These are phyloP conservation scores for Armadillidium nasatum DNA, from an alignment of 1,140 invertebrate species.

Conservation along the genomic window DNA sequence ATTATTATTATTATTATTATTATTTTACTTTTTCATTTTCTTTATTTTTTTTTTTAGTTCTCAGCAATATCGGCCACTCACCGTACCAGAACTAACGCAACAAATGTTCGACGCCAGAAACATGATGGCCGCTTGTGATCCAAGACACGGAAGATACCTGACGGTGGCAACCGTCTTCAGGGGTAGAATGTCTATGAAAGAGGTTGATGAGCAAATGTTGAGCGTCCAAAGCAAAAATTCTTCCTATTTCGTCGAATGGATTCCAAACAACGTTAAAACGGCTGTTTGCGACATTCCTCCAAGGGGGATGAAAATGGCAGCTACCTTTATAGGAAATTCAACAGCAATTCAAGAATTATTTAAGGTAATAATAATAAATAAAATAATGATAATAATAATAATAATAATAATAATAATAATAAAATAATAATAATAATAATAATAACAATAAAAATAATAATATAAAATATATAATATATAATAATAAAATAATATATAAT, in stretches of 20 bases:
- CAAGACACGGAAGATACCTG: conserved; percentile 60
- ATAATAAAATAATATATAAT: not conserved
- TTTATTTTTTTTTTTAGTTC: conserved; percentile 48
- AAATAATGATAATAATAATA: too few relatives aligned
- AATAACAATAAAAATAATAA: not conserved
- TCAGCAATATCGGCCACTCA: conserved; percentile 54
- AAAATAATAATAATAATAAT: too few relatives aligned
- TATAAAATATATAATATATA: not conserved
- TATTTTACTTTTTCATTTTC: too few relatives aligned
- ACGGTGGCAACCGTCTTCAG: conserved; percentile 59
- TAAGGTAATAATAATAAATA: conserved; percentile 56
- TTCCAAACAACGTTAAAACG: conserved; percentile 61
- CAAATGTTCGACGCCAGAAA: conserved; percentile 69
- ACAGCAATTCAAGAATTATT: conserved; percentile 63
- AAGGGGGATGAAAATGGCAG: conserved; percentile 63
- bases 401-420: too few relatives aligned
- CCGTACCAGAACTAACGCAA: conserved; percentile 58
- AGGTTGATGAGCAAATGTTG: conserved; percentile 52
- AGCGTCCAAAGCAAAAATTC: conserved; percentile 55
- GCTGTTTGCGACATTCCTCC: conserved; percentile 69
- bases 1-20: too few relatives aligned
- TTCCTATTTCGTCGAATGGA: conserved; percentile 61
- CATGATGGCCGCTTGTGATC: conserved; percentile 71
- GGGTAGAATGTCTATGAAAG: conserved; percentile 59
- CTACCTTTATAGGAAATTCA: conserved; percentile 65